phyloP scores from a whole-genome alignment of 2,113 vertebrate genomes.

The Aplodontia rufa region DNA sequence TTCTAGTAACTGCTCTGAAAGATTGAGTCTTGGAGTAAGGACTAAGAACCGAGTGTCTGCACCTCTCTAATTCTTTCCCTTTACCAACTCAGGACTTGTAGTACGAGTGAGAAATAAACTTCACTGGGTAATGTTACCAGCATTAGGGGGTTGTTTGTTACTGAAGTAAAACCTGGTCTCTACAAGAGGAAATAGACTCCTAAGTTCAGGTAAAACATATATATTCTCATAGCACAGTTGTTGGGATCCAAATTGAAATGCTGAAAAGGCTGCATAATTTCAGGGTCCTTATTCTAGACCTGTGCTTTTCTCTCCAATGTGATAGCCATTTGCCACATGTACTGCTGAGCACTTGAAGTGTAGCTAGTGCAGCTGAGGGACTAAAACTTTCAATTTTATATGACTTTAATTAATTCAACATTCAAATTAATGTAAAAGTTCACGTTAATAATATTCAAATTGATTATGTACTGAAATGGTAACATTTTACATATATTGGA shows the following conservation, averaged over 20 bases:
- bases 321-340: not conserved
- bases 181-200: not conserved
- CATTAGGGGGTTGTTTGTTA: not conserved
- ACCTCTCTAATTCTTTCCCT: not conserved
- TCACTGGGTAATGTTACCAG: not conserved
- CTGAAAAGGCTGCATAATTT: not conserved
- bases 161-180: not conserved
- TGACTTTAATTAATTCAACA: slow-evolving; percentile 7
- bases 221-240: not conserved
- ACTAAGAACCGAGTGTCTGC: not conserved
- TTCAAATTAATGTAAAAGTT: not conserved
- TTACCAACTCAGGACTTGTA: not conserved
- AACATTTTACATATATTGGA: not conserved
- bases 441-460: not conserved
- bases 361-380: not conserved
- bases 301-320: not conserved
- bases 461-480: not conserved
- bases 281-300: not conserved
- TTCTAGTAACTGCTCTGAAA: not conserved
- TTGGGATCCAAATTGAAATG: not conserved
- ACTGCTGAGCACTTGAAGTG: not conserved
- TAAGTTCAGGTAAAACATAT: not conserved
- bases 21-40: not conserved
- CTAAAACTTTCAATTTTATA: not conserved
- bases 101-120: not conserved